Conservation (phyloP, 2,113 vertebrate genomes). For the Dermatemys mawii region DNA sequence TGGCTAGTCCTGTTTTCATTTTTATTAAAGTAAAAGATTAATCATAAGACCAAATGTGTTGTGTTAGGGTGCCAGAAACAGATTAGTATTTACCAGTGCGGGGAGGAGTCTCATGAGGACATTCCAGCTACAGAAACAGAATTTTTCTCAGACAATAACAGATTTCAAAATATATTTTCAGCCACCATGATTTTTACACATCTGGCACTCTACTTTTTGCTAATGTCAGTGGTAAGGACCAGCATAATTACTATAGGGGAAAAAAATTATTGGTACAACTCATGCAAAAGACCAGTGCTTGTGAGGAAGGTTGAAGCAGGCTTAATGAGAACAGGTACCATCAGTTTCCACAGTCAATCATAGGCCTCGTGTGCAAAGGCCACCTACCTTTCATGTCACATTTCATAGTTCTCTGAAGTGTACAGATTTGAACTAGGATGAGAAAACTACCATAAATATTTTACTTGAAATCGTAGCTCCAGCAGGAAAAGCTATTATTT, state of each 20-base stretch:
- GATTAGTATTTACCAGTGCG: fast-evolving
- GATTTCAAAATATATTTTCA: neutral
- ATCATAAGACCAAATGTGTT: neutral
- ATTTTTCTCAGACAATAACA: neutral
- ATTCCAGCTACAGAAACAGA: neutral
- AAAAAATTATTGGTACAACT: neutral
- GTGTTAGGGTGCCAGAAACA: neutral
- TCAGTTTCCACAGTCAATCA: neutral
- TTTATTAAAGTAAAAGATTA: neutral
- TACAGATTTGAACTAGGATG: neutral
- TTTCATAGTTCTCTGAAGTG: neutral
- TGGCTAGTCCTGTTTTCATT: neutral
- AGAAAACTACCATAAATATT: neutral
- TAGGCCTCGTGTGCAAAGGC: neutral
- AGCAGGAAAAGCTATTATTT: neutral
- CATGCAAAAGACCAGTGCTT: neutral
- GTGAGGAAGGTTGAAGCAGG: neutral
- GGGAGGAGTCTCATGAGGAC: neutral
- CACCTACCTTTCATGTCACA: neutral
- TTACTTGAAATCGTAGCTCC: neutral
- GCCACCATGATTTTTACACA: neutral
- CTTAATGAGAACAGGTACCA: fast-evolving
- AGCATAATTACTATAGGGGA: neutral
- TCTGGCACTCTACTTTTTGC: neutral
- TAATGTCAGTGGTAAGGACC: neutral